Evolutionary conservation across 2,888 invertebrate species (phyloP).

Genomic region (Nipponacmea schrenckii): DNA sequence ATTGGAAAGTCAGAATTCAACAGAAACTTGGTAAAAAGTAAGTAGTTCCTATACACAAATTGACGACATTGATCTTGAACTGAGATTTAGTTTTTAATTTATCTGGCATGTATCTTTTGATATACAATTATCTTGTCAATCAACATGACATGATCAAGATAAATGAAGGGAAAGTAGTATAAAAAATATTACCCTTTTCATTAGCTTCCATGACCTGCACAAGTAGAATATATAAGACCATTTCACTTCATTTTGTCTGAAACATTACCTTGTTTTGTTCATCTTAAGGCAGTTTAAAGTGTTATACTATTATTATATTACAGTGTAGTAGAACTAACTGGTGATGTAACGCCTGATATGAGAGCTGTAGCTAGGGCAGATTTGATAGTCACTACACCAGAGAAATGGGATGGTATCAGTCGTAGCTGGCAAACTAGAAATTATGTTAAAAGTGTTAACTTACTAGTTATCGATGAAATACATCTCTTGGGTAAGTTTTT

Average conservation of each 20-base stretch:
- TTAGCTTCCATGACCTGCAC: no score
- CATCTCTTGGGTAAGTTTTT: slow-evolving; percentile 83
- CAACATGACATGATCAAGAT: no score
- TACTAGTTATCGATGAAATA: slow-evolving; percentile 98
- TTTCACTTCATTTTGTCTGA: no score
- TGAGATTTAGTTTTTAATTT: neutral
- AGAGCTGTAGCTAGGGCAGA: slow-evolving; percentile 84
- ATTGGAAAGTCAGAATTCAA: slow-evolving; percentile 77
- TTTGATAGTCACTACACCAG: slow-evolving; percentile 98
- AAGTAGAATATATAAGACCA: no score
- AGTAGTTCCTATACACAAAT: slow-evolving; percentile 38
- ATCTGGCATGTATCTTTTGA: neutral
- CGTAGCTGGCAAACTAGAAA: slow-evolving; percentile 96
- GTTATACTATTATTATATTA: neutral
- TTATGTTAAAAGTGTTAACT: slow-evolving; percentile 87
- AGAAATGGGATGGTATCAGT: slow-evolving; percentile 99
- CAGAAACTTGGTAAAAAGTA: slow-evolving; percentile 71
- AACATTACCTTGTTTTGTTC: no score
- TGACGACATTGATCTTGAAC: neutral
- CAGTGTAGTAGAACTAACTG: slow-evolving; percentile 94
- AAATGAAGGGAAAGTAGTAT: no score
- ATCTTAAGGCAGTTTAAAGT: no score
- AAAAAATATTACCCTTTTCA: no score
- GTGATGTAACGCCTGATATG: slow-evolving; percentile 89
- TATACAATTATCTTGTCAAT: slow-evolving; percentile 4